These are phyloP conservation scores for Cyanoderma ruficeps DNA, from an alignment of 2,113 vertebrate species.

Conservation along the genomic window DNA sequence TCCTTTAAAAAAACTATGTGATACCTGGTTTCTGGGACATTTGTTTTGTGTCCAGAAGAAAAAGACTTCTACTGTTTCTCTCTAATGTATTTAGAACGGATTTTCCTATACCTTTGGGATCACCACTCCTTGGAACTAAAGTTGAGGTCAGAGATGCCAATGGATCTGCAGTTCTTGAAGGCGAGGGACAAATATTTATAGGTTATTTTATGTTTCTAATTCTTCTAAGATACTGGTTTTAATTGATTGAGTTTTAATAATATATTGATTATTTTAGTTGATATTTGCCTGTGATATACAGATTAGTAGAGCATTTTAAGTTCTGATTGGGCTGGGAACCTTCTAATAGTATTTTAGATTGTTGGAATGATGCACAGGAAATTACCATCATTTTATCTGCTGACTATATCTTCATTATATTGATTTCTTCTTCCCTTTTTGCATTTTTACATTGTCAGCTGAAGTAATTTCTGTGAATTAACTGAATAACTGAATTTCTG, in stretches of 20 bases:
- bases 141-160: constrained; percentile 85
- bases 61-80: not conserved
- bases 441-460: not conserved
- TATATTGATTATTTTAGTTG: not conserved
- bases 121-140: constrained; percentile 82
- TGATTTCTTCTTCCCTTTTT: not conserved
- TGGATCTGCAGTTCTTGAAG: constrained; percentile 79
- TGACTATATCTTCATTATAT: not conserved
- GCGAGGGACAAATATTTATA: constrained; percentile 91
- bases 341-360: not conserved
- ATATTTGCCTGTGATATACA: not conserved
- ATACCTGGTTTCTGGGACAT: not conserved
- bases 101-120: constrained; percentile 81
- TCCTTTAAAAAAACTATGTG: not conserved
- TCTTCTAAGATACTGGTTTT: not conserved
- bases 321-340: not conserved
- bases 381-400: not conserved
- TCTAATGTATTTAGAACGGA: constrained; percentile 66
- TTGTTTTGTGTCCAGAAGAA: not conserved
- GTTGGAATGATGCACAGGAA: not conserved
- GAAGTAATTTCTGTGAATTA: not conserved
- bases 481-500: not conserved
- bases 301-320: not conserved
- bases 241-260: not conserved
- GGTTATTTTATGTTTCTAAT: constrained; percentile 74